A percentile compares a stretch with the other conserved stretches of the same genome.
Evolutionary conservation across 2,797 vertebrate species (phyloP).

Genomic region (Mareca strepera): DNA sequence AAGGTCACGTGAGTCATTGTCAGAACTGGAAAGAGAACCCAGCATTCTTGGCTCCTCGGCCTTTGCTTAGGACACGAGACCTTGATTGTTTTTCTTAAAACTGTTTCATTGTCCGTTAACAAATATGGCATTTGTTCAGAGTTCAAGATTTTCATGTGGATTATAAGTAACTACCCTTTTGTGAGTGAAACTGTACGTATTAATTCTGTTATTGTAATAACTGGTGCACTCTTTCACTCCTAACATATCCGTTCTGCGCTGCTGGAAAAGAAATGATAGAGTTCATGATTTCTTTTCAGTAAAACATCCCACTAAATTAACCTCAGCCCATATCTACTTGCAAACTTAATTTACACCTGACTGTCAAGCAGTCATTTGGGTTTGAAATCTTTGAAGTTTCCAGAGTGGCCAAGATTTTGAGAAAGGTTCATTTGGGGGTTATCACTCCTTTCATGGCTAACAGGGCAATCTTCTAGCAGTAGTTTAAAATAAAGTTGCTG

Average conservation of each 20-base stretch:
- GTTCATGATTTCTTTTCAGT: not conserved
- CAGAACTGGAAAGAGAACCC: constrained; percentile 25
- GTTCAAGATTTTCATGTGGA: not conserved
- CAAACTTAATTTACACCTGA: constrained; percentile 60
- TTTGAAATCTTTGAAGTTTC: constrained; percentile 44
- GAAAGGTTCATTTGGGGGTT: constrained; percentile 45
- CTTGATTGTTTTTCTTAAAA: constrained; percentile 42
- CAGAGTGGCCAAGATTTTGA: constrained; percentile 1
- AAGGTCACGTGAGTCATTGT: constrained; percentile 49
- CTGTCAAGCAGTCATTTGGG: constrained; percentile 19
- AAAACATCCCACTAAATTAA: constrained; percentile 42
- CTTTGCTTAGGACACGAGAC: not conserved
- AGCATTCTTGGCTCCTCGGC: constrained; percentile 39
- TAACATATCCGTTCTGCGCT: rapidly evolving
- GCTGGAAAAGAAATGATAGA: constrained; percentile 16
- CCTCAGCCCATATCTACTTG: constrained; percentile 23
- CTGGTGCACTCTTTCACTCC: constrained; percentile 8
- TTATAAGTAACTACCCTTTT: constrained; percentile 10
- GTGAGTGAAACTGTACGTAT: constrained; percentile 1
- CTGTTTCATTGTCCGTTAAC: constrained; percentile 12
- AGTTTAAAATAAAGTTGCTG: constrained; percentile 31
- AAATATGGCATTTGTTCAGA: not conserved
- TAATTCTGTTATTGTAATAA: constrained; percentile 15
- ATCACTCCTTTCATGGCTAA: constrained; percentile 34
- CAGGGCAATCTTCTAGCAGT: constrained; percentile 27